phyloP scores from a whole-genome alignment of 2,113 vertebrate species.

The Gadus macrocephalus region DNA sequence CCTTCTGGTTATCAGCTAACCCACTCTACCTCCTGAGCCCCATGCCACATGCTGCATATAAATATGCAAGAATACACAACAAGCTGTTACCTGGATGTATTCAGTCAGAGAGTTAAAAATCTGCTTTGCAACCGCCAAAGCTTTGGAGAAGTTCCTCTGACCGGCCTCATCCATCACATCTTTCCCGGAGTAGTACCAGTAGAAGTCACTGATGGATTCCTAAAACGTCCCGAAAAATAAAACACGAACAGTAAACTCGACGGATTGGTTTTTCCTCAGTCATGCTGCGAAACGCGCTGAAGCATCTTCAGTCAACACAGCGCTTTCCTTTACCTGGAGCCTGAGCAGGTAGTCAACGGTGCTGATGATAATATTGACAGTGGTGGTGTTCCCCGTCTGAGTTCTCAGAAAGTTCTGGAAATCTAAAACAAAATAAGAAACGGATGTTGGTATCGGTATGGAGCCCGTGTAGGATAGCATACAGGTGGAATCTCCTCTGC shows the following conservation, averaged over 20 bases:
- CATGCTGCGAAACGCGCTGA: neutral
- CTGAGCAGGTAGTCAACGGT: slow-evolving; percentile 95
- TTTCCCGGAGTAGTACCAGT: slow-evolving; percentile 99
- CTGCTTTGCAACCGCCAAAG: slow-evolving; percentile 93
- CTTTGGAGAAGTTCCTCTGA: slow-evolving; percentile 95
- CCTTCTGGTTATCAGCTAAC: no score
- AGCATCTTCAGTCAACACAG: neutral
- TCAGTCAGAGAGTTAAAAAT: slow-evolving; percentile 98
- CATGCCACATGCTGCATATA: no score
- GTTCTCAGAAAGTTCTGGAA: slow-evolving; percentile 97
- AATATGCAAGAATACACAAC: no score
- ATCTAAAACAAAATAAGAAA: slow-evolving; percentile 66
- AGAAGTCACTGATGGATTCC: slow-evolving; percentile 99
- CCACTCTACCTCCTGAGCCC: no score
- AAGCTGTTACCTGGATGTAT: slow-evolving; percentile 88
- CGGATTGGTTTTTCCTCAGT: neutral
- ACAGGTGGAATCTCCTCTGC: no score
- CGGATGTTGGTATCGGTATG: no score
- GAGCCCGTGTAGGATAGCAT: no score
- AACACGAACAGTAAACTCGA: neutral
- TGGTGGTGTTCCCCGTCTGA: slow-evolving; percentile 97
- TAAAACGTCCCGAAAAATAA: slow-evolving; percentile 49
- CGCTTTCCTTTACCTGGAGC: slow-evolving; percentile 79
- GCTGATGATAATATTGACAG: slow-evolving; percentile 96
- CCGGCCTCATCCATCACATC: slow-evolving; percentile 94